Evolutionary conservation across 2,888 invertebrate species (phyloP).

Genomic region (Pseudanteris insignis): DNA sequence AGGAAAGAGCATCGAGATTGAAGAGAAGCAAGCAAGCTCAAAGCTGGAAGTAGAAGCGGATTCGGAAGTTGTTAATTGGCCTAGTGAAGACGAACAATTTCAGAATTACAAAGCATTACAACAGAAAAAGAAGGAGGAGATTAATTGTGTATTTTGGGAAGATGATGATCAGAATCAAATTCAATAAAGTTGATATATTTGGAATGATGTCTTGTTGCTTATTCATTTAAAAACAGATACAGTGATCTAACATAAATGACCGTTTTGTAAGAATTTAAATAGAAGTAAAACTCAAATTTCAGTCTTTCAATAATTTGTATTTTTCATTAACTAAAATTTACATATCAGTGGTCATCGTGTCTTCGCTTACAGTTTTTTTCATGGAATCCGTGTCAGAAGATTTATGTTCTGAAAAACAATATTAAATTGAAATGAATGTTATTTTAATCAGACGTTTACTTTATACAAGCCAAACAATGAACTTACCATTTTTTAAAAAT

Average conservation of each 20-base stretch:
- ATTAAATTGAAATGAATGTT: background rate
- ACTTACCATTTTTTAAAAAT: constrained; percentile 69
- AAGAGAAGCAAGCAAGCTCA: constrained; percentile 47
- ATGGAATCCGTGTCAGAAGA: constrained; percentile 36
- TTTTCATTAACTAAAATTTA: constrained; percentile 18
- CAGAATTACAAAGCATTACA: constrained; percentile 31
- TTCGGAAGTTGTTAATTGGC: constrained; percentile 49
- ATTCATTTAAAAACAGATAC: no score
- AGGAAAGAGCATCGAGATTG: constrained; percentile 46
- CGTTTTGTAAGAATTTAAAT: no score
- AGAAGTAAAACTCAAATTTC: constrained; percentile 16
- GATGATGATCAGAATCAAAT: constrained; percentile 47
- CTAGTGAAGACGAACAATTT: constrained; percentile 52
- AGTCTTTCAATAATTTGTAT: constrained; percentile 42
- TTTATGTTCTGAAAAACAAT: constrained; percentile 39
- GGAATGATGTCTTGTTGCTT: no score
- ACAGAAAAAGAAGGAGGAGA: constrained; percentile 49
- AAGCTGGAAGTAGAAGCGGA: constrained; percentile 44
- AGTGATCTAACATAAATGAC: no score
- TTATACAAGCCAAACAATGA: no score
- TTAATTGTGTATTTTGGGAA: constrained; percentile 54
- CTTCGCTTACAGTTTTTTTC: constrained; percentile 49
- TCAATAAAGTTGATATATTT: constrained; percentile 11
- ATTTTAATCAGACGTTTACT: no score
- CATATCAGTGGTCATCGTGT: constrained; percentile 47